Base-by-base conservation (phyloP, 2,888 invertebrate species). In the Dynastes grantii region DNA sequence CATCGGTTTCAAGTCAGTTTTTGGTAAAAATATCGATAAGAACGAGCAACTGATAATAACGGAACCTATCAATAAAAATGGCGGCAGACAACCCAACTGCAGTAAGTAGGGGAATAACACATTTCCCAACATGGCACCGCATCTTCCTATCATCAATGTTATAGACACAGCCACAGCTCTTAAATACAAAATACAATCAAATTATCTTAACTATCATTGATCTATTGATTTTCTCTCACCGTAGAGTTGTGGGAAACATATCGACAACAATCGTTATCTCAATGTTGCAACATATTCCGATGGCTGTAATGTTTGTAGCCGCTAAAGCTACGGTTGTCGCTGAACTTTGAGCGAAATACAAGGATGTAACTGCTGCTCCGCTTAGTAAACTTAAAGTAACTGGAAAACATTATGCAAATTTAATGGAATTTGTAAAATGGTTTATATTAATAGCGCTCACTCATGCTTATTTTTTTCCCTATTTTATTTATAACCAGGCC, bases 81-180 rank as follows among this genome's bases (percentile, higher is more conserved):
- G 95, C 27, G 94, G 94, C 40, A 93, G 88, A 84, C 95, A 95
- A 53, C 95, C 95, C 37, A 91, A 89, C 82, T 91, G 88, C 63
- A 95, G 89, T 68, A 95, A 90, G 32, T 92, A 89, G 0, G 95
- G 95, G 85, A 95, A 95, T 2, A 93, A 85, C 65, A 95, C 88
- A 81, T 95, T 95, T 4, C 95, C 95, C 2, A 91, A 87, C 51
- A 94, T 91, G 5, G 95, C 94, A 5, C 95, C 95, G 13, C 92
- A 84, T 55, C 95, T 90, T 1, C 94, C 95, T 70, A 90, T 90
- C 93, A 95, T 94, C 90, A 95, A 91, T 51, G 93, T 92, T 3
- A 92, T 89, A 0, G 94, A 92, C 82, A 95, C 91, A 0, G 94
- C 92, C 92, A 94, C 93, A 1, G 95, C 94, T 86, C 95, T 94